Evolutionary conservation across 2,888 invertebrate genomes (phyloP), one percentile per base, ranked within the genome.

Genomic region (Netelia inedita): DNA sequence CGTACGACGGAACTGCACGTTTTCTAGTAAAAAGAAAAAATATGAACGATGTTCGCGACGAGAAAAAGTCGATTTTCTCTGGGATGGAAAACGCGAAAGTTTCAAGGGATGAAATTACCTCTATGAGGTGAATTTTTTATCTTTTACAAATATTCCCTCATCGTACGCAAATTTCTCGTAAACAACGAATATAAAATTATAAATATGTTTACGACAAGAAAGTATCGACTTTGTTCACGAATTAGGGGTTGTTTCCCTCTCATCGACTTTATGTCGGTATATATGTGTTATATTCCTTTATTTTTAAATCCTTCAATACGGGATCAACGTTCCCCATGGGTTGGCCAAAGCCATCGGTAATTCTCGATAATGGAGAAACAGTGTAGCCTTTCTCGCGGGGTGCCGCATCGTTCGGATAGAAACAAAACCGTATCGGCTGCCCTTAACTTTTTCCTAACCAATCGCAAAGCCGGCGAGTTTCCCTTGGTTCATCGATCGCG

Each of bases 331-430:
- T 66, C 55, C 28, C 72, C 76, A 68, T 59, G 69, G 73, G 63
- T 55, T 46, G 53, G 61, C 23, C 81, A 80, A 79, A 84, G 79
- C 85, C 78, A 76, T 63, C 78, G 78, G 75, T 85, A 82, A 87
- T 86, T 86, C 85, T 41, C 87, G 86, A 86, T 91, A 90, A 91
- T 91, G 90, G 91, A 90, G 89, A 90, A 91, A 90, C 89, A 88
- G 88, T 91, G 90, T 91, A 87, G 85, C 79, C 68, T 76, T 68
- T 71, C 82, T 85, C 66, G 59, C 43, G 71, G 81, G 71, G 79
- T 63, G 69, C 80, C 76, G 66, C 75, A 65, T 53, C 65, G 41
- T 43, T 53, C 78, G 46, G 71, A 61, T 61, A 66, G 61, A 69
- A 16, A 14, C 66, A 65, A 46, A 14, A 46, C 46, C 14, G 43